Evolutionary conservation across 2,113 vertebrate species (phyloP).

Genomic region (Platysternon megacephalum): DNA sequence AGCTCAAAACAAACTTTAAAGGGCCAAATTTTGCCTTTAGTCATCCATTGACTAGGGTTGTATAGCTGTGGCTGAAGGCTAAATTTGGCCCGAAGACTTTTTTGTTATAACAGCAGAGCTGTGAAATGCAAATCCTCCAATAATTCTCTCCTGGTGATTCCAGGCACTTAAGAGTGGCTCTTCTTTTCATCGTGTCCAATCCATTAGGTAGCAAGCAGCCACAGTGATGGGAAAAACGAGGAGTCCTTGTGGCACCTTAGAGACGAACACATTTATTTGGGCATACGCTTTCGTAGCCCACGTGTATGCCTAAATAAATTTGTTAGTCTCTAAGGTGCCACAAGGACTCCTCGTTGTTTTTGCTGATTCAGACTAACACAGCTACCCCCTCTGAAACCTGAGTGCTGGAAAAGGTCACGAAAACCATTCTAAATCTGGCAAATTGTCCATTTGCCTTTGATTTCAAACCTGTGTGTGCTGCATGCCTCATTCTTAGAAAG

Average conservation of each 20-base stretch:
- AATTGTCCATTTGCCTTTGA: neutral
- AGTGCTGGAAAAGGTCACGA: neutral
- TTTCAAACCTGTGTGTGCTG: neutral
- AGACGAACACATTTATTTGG: no score
- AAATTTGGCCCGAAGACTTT: constrained; percentile 35
- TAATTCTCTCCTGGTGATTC: constrained; percentile 36
- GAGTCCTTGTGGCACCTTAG: no score
- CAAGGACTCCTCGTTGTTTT: no score
- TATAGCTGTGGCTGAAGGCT: constrained; percentile 49
- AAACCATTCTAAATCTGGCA: neutral
- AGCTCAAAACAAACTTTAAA: constrained; percentile 67
- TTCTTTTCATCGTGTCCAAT: neutral
- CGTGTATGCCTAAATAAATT: no score
- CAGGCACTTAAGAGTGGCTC: constrained; percentile 51
- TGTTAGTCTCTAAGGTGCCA: no score
- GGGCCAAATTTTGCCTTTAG: neutral
- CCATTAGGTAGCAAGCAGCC: constrained; percentile 43
- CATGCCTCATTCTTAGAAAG: neutral
- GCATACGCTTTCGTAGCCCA: no score
- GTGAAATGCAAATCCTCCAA: constrained; percentile 42
- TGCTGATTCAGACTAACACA: no score
- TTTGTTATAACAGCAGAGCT: neutral
- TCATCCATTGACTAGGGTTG: constrained; percentile 58
- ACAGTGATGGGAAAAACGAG: neutral
- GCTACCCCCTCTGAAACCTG: no score